These are phyloP conservation scores for Phrynocephalus forsythii DNA, from an alignment of 2,797 vertebrate genomes.

Conservation along the genomic window DNA sequence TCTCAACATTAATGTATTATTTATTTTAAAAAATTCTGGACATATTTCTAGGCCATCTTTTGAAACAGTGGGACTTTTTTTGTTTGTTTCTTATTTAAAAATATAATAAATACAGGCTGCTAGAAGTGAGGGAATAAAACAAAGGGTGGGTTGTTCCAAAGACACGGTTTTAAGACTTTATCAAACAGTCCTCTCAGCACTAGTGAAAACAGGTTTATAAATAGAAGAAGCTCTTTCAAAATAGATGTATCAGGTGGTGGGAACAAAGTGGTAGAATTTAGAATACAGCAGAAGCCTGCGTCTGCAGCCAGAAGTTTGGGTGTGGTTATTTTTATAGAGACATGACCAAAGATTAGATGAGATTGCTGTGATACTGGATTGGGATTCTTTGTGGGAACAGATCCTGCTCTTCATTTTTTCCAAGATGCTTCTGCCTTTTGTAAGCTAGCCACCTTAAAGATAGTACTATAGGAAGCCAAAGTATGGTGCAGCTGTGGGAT, in stretches of 20 bases:
- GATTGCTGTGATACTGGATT: background rate
- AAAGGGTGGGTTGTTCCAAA: background rate
- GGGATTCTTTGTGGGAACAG: too few species aligned
- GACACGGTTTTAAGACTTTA: background rate
- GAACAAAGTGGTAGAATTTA: background rate
- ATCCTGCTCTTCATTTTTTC: too few species aligned
- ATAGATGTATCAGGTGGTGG: background rate
- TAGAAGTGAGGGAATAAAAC: conserved; percentile 36
- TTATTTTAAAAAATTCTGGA: background rate
- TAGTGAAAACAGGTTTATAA: conserved; percentile 30
- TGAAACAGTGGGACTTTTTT: conserved; percentile 21
- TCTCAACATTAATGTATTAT: background rate
- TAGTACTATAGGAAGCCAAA: too few species aligned
- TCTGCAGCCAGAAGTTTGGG: conserved; percentile 1
- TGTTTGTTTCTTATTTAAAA: too few species aligned
- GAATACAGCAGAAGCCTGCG: conserved; percentile 32
- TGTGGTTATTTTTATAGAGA: conserved; percentile 43
- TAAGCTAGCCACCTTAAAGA: too few species aligned
- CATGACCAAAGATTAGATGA: background rate
- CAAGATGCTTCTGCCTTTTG: too few species aligned
- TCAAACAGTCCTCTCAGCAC: conserved; percentile 27
- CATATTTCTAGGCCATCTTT: conserved; percentile 44
- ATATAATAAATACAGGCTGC: conserved; percentile 11
- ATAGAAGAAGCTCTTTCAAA: conserved; percentile 27
- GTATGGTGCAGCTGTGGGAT: too few species aligned